Base-by-base conservation (phyloP, 2,113 vertebrate genomes). In the Lophura nycthemera region DNA sequence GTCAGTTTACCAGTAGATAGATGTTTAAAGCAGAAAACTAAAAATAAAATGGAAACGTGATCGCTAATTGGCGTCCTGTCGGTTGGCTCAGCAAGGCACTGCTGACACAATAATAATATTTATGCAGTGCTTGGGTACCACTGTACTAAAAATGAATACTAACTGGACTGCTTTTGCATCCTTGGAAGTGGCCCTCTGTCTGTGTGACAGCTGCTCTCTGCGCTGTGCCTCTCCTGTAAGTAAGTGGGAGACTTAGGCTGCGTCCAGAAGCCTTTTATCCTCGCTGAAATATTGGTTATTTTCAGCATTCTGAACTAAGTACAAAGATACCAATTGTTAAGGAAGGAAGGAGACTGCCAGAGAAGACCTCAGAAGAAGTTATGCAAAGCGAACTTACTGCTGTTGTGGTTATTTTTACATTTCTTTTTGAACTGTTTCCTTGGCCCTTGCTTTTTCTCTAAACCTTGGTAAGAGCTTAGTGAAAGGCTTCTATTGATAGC, bases 21-120 rank as follows among this genome's bases (percentile, higher is more conserved):
- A 61, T 72, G 48, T 78, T 88, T 78, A 60, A 77, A 83, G 78
- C 22, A 81, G 69, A 76, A n/a, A 92, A 71, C 63, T 82, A 43
- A 93, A 90, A 83, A 69, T 89, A 81, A 72, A 52, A 81, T 90
- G 61, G 54, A 67, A 75, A 72, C 91, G 83, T 24, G 43, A 88
- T 96, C 72, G 11, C 86, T 94, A 94, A 95, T 86, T 95, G 93
- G 79, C 80, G 72, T 90, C 85, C 79, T 83, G 87, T 42, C 61
- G 83, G 16, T 36, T 88, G 73, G 27, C 95, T 89, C 84, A 88
- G 93, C 75, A 75, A 83, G 85, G 48, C 59, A 24, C 64, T 71
- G 10, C 57, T 36, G 82, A 93, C 82, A 83, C 61, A 92, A 61
- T 75, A 94, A 61, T 72, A 67, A 40, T 89, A 83, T 81, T 91